phyloP scores from a whole-genome alignment of 2,113 vertebrate species.

The Eonycteris spelaea region DNA sequence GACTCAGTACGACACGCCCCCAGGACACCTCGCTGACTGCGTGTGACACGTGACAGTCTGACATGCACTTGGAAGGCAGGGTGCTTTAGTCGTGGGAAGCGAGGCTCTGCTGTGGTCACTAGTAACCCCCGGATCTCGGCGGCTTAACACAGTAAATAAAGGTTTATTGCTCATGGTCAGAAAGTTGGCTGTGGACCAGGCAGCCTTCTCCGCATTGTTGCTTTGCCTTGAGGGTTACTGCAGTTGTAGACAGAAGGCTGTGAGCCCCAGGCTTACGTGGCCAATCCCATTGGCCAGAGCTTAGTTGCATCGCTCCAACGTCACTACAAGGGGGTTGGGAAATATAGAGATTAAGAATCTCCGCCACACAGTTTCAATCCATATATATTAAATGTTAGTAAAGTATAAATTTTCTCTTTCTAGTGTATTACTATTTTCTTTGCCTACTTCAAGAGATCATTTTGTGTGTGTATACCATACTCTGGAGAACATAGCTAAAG shows the following conservation, averaged over 20 bases:
- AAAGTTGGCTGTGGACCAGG: neutral
- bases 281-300: neutral
- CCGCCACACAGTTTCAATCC: neutral
- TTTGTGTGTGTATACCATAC: neutral
- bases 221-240: neutral
- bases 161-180: neutral
- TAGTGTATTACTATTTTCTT: neutral
- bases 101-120: neutral
- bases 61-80: too few relatives aligned
- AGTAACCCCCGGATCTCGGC: neutral
- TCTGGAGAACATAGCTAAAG: neutral
- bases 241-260: neutral
- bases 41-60: neutral
- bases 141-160: neutral
- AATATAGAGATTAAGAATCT: neutral
- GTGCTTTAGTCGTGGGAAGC: neutral
- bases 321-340: neutral
- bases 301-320: neutral
- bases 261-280: too few relatives aligned
- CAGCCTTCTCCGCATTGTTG: too few relatives aligned
- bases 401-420: neutral
- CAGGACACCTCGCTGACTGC: accelerated
- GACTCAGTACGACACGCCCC: accelerated
- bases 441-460: neutral
- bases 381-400: neutral